Conservation (phyloP, 2,113 vertebrate genomes). For the Salvelinus sp. region DNA sequence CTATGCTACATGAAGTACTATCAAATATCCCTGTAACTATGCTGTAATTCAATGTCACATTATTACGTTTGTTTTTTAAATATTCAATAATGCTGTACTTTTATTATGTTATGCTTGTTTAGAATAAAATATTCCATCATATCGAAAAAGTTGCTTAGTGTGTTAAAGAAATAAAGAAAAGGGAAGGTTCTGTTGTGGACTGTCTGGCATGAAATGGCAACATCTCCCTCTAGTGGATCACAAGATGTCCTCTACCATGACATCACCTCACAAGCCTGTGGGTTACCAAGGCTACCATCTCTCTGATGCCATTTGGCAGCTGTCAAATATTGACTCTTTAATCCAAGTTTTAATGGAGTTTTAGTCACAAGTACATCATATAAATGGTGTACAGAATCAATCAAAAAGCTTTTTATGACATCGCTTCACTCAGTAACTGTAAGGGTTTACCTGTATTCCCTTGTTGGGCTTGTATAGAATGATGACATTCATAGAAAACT, state of each 20-base stretch:
- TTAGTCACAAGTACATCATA: too few species aligned
- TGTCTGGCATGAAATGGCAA: background rate
- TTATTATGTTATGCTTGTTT: slow-evolving; percentile 36
- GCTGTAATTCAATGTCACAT: slow-evolving; percentile 29
- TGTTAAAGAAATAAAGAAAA: background rate
- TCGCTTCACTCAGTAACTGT: too few species aligned
- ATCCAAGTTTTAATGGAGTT: too few species aligned
- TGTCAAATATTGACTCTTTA: too few species aligned
- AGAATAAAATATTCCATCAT: slow-evolving; percentile 45
- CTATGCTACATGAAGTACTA: background rate
- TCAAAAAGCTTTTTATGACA: too few species aligned
- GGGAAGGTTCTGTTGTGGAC: too few species aligned
- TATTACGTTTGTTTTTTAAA: slow-evolving; percentile 21
- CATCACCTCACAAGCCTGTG: background rate
- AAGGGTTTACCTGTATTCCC: too few species aligned
- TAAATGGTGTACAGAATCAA: too few species aligned
- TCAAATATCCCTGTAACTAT: slow-evolving; percentile 38
- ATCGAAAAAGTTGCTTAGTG: background rate
- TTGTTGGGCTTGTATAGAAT: too few species aligned
- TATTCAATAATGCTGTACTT: slow-evolving; percentile 28
- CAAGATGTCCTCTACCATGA: background rate
- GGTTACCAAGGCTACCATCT: background rate
- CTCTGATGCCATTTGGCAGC: background rate
- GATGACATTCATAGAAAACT: too few species aligned
- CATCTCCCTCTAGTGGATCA: background rate